Evolutionary conservation across 35 echinoderm and acorn worm species (phyloP), one percentile per base, ranked within the genome.

Genomic region (Anneissia japonica): DNA sequence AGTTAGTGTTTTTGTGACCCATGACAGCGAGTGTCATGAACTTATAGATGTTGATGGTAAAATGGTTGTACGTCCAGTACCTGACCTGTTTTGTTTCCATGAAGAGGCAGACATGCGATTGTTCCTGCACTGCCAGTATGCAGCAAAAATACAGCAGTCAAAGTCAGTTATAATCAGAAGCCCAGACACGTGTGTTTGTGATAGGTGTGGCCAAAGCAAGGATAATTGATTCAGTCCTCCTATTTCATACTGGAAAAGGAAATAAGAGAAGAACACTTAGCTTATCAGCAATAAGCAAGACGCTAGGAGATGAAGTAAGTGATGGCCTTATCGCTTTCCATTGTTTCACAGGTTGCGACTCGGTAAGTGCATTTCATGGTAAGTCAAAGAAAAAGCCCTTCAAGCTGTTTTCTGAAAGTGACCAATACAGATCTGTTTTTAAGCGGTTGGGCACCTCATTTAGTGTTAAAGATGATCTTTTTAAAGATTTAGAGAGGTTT

Each of bases 71-170:
- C 21, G 35, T 38, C 74, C 74, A 81, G 72, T 87, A 17, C 28
- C 79, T 19, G 78, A 75, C 29, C 81, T 87, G 10, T 3, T 87
- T 10, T 86, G 83, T 46, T 39, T 30, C 32, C 92, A 94, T 31
- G 88, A 93, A 83, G 92, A 93, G 64, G 92, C 92, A 38, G 87
- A 93, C 76, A 93, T 87, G 7, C 19, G 92, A 30, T 36, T 94
- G 78, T 83, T 82, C 82, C 29, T 87, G 30, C 87, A 93, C 81
- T 86, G 82, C 12, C 76, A 83, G 5, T 88, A 79, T 89, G 43
- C 51, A 34, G 46, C 76, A 32, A 37, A 80, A 4, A n/a, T n/a
- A n/a, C 17, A 10, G 4, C 51, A 35, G n/a, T n/a, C 13, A 0
- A 16, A 72, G 23, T 19, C 36, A 19, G 35, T 93, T 41, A 30